Base-by-base conservation (phyloP, 2,888 invertebrate species). In the Amblyjoppa proteus region DNA sequence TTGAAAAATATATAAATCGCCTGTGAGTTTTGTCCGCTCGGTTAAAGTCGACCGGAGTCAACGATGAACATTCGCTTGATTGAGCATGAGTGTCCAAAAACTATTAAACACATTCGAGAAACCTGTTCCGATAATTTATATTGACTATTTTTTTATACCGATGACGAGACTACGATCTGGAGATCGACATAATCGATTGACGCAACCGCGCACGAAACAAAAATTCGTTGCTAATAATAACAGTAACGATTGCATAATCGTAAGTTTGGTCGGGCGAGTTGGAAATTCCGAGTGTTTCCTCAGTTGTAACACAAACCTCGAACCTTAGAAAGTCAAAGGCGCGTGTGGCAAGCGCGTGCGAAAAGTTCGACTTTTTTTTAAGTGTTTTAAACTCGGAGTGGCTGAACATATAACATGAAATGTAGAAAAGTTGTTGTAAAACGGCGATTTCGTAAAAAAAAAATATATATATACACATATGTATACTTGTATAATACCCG, bases 251-350 rank as follows among this genome's bases (percentile, higher is more conserved):
- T 13, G 28, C 58, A 25, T 28, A 58, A 25, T 25, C 58, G 58
- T 58, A 28, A 13, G 25, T 28, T 11, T 13, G 58, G 9, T 28
- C 4, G 4, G 11, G 28, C 11, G 58, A 25, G 45, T 11, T 49
- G 45, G 13, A 16, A 49, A 41, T 25, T 56, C 20, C 56, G 25
- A 11, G 56, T 56, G 28, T 25, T 58, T 28, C 25, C 58, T 58
- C 58, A 28, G 58, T 11, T 58, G 28, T 58, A 28, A 28, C 25
- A 28, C 11, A 58, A 58, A 58, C 25, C 25, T 28, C 28, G 58
- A 61, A 28, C n/a, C 61, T 61, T 74, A 61, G 61, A 74, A 74
- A 74, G 74, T 61, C 74, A 74, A 61, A 74, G 28, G 38, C 58
- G 45, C 25, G 58, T 74, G 74, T 28, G 41, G 74, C 74, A 61